Base-by-base conservation (phyloP, 2,888 invertebrate genomes). In the Cryptocephalus primarius region DNA sequence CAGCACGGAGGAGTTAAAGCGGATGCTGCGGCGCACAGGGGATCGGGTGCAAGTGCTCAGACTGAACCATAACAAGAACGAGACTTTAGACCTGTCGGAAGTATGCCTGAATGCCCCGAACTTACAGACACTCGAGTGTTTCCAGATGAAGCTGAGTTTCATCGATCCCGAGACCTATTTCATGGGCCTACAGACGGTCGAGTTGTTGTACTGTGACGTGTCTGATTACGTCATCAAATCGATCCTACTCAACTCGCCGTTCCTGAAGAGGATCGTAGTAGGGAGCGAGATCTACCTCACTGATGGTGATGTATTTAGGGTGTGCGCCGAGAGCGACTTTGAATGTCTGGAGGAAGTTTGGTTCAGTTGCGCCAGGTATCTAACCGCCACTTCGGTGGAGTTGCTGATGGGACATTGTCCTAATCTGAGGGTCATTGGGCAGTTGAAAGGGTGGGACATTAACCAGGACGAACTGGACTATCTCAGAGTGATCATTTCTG, bases 361-460 rank as follows among this genome's bases (percentile, higher is more conserved):
- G 81, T 80, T 84, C 55, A 81, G 82, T 1, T 74, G 78, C 59
- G 83, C 83, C 0, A 78, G 79, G 8, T 77, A 78, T 42, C 68
- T 84, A 32, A 80, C 83, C 0, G 65, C 73, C 4, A 75, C 75
- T 44, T 76, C 81, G 0, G 79, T 83, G 40, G 80, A 83, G 69
- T 65, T 82, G 9, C 67, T 84, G 40, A 81, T 83, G 77, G 80
- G 81, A 45, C 73, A 74, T 54, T 83, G 82, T 56, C 81, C 81
- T 1, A 81, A 79, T 54, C 68, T 84, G 39, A 77, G 70, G 57
- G 58, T 64, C 51, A 69, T 84, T 9, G 84, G 84, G 0, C 79
- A 83, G 62, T 65, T 84, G 12, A 80, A 76, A 41, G 82, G 82
- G 0, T 84, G 84, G 84, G 73, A 77, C 49, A 71, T 80, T 50